Evolutionary conservation across 1,140 invertebrate genomes (phyloP).

Genomic region (Drosophila micromelanica): DNA sequence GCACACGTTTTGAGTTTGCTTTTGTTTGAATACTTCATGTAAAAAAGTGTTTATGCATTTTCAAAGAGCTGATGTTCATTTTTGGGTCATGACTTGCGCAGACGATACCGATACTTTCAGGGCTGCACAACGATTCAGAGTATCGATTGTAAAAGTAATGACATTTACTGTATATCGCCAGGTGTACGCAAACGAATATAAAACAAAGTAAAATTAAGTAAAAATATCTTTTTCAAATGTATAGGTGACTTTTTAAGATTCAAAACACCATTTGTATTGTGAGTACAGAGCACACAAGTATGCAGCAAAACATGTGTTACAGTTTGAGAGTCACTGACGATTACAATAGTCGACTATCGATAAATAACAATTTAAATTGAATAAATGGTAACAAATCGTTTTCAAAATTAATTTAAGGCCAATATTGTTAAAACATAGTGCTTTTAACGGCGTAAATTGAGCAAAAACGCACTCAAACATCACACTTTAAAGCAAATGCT

Average conservation of each 20-base stretch:
- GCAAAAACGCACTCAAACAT: conserved; percentile 51
- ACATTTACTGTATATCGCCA: neutral
- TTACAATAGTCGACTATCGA: conserved; percentile 7
- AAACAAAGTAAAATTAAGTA: neutral
- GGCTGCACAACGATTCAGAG: conserved; percentile 7
- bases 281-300: conserved; percentile 24
- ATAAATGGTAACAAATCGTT: neutral
- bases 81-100: conserved; percentile 41
- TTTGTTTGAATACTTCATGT: conserved; percentile 55
- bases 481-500: conserved; percentile 41
- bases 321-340: conserved; percentile 17
- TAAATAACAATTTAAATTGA: conserved; percentile 15
- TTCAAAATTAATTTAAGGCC: conserved; percentile 20
- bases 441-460: conserved; percentile 30
- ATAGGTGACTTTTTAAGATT: neutral
- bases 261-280: neutral
- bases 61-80: conserved; percentile 40
- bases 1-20: conserved; percentile 46
- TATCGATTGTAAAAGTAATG: neutral
- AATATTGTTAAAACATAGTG: conserved; percentile 12
- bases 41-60: conserved; percentile 54
- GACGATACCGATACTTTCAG: conserved; percentile 26
- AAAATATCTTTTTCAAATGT: neutral
- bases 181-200: neutral
- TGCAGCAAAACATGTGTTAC: neutral